Percentiles rank a stretch among this genome's conserved stretches.
These are phyloP conservation scores for Apomyelois bistriatella DNA, from an alignment of 2,888 invertebrate genomes.

Conservation along the genomic window DNA sequence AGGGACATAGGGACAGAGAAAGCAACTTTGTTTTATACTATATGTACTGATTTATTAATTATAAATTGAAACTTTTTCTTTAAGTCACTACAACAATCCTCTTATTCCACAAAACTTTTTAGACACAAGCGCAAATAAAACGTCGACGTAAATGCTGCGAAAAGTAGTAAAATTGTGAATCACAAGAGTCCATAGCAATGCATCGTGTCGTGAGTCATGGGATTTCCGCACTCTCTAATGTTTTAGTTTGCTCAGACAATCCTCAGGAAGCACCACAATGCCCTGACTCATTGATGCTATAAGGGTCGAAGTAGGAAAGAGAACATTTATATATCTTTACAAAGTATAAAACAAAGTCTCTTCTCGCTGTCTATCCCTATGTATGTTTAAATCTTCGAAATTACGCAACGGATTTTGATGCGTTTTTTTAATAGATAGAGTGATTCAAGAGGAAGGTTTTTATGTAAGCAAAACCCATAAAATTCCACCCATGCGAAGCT, in stretches of 20 bases:
- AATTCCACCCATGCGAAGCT: too few relatives aligned
- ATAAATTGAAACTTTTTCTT: too few relatives aligned
- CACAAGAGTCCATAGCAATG: slow-evolving; percentile 3
- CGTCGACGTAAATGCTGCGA: neutral
- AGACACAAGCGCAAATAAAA: neutral
- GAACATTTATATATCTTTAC: neutral
- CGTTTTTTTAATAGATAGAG: too few relatives aligned
- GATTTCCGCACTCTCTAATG: slow-evolving; percentile 11
- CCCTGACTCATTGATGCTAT: slow-evolving; percentile 1
- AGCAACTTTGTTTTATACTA: too few relatives aligned
- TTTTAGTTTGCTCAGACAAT: neutral
- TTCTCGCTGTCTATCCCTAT: too few relatives aligned
- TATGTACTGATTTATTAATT: too few relatives aligned
- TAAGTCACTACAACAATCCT: neutral
- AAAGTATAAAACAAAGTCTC: too few relatives aligned
- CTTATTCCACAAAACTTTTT: neutral
- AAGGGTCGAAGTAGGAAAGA: neutral
- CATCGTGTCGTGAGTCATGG: slow-evolving; percentile 10
- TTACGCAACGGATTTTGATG: too few relatives aligned
- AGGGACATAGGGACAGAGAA: too few relatives aligned
- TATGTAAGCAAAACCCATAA: too few relatives aligned
- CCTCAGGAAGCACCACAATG: slow-evolving; percentile 7
- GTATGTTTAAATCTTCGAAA: too few relatives aligned
- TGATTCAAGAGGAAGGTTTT: too few relatives aligned
- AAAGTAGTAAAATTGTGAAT: neutral